Evolutionary conservation across 2,888 invertebrate genomes (phyloP).

Genomic region (Ornithoptera alexandrae): DNA sequence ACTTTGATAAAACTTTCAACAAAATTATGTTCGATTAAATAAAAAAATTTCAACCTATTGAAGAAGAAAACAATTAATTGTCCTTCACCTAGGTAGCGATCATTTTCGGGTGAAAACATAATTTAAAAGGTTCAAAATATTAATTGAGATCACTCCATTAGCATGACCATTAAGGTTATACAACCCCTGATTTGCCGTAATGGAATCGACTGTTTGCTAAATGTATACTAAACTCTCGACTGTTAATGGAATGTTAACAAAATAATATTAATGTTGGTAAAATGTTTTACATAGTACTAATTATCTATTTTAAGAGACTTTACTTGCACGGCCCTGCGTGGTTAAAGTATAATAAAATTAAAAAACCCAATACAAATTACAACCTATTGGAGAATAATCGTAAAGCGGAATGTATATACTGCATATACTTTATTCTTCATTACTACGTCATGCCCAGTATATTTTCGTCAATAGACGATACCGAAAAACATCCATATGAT

Average conservation of each 20-base stretch:
- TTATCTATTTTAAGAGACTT: not conserved
- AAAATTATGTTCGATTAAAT: too few species aligned
- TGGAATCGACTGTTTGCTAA: conserved; percentile 10
- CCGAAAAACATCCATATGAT: too few species aligned
- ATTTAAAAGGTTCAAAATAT: conserved; percentile 12
- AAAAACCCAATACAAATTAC: not conserved
- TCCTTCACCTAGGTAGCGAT: not conserved
- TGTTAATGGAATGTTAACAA: conserved; percentile 15
- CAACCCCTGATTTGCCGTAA: conserved; percentile 20
- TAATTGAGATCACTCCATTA: conserved; percentile 21
- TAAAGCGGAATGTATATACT: too few species aligned
- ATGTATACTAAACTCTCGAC: conserved; percentile 9
- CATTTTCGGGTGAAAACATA: not conserved
- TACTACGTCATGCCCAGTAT: too few species aligned
- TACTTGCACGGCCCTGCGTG: not conserved
- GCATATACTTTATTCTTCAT: too few species aligned
- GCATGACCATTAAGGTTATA: conserved; percentile 20
- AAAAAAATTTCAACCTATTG: too few species aligned
- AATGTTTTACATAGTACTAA: not conserved
- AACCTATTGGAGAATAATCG: not conserved
- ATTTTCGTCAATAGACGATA: too few species aligned
- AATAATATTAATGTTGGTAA: not conserved
- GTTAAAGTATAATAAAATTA: not conserved
- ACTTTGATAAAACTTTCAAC: not conserved
- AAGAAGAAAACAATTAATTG: not conserved